A percentile compares a stretch with the other conserved stretches of the same genome.
Conservation (phyloP, 2,888 invertebrate genomes). For the Lasius fuliginosus region DNA sequence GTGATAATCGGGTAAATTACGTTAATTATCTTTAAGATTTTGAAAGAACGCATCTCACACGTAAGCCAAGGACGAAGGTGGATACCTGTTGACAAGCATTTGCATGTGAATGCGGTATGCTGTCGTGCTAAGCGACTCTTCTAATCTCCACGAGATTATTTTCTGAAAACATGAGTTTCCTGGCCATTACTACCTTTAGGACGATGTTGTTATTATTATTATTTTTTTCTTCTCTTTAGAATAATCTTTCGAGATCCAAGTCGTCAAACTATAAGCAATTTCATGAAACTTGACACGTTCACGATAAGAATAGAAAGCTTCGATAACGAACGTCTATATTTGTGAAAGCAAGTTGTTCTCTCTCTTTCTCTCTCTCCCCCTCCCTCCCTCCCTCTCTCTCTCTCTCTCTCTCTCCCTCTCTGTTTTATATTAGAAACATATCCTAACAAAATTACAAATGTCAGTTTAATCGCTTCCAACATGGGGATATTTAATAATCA, state of each 20-base stretch:
- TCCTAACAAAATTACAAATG: conserved; percentile 31
- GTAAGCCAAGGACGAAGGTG: conserved; percentile 37
- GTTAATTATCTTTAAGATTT: conserved; percentile 41
- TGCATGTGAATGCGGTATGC: conserved; percentile 83
- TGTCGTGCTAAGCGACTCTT: conserved; percentile 75
- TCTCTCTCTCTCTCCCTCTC: not conserved
- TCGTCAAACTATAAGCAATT: not conserved
- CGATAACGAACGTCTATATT: conserved; percentile 1
- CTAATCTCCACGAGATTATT: conserved; percentile 82
- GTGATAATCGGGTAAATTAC: not conserved
- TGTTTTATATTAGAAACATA: not conserved
- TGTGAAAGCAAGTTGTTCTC: conserved; percentile 14
- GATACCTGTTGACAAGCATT: conserved; percentile 84
- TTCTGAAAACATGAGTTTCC: conserved; percentile 79
- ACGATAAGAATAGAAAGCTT: not conserved
- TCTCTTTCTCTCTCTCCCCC: not conserved
- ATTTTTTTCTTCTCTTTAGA: conserved; percentile 43
- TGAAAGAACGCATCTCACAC: conserved; percentile 44
- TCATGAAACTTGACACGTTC: not conserved
- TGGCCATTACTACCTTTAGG: conserved; percentile 76
- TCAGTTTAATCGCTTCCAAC: conserved; percentile 44
- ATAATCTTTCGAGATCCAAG: conserved; percentile 60
- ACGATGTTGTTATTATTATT: conserved; percentile 77
- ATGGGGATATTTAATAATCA: conserved; percentile 45
- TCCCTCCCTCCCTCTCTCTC: too few relatives aligned